Percentiles rank a stretch among this genome's conserved stretches.
Conservation (phyloP, 2,888 invertebrate species). For the Erannis defoliaria region DNA sequence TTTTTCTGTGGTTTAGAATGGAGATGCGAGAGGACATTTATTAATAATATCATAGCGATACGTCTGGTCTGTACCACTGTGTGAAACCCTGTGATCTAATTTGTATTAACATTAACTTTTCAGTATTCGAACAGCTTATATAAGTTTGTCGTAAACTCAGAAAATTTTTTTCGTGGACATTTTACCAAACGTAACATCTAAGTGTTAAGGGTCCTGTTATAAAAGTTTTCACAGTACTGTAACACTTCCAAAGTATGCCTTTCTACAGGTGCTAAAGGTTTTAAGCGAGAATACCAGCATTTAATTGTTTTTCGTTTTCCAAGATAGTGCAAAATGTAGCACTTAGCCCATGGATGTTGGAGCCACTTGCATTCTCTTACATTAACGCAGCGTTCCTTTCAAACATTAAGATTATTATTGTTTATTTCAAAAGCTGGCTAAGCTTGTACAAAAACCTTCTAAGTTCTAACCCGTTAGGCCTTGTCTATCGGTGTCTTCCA, state of each 20-base stretch:
- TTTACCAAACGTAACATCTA: too few species aligned
- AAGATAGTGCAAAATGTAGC: slow-evolving; percentile 12
- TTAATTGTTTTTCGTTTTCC: not conserved
- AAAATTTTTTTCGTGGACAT: too few species aligned
- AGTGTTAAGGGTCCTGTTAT: not conserved
- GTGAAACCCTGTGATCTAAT: too few species aligned
- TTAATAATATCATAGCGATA: too few species aligned
- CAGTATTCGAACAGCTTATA: too few species aligned
- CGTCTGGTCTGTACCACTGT: too few species aligned
- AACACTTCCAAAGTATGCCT: not conserved
- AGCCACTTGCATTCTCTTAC: slow-evolving; percentile 6
- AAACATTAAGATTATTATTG: not conserved
- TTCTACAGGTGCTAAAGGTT: not conserved
- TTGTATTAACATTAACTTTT: too few species aligned
- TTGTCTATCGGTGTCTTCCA: slow-evolving; percentile 12
- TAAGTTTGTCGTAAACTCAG: too few species aligned
- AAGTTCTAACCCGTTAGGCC: slow-evolving; percentile 8
- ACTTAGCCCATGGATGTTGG: slow-evolving; percentile 1
- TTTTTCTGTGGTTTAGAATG: too few species aligned
- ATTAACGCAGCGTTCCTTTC: slow-evolving; percentile 1
- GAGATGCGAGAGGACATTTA: too few species aligned
- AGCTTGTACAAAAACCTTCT: slow-evolving; percentile 9
- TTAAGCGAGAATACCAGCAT: not conserved
- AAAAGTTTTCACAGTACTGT: not conserved
- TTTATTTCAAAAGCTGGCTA: slow-evolving; percentile 7